Evolutionary conservation across 2,888 invertebrate genomes (phyloP).

Genomic region (Mactromeris polynyma): DNA sequence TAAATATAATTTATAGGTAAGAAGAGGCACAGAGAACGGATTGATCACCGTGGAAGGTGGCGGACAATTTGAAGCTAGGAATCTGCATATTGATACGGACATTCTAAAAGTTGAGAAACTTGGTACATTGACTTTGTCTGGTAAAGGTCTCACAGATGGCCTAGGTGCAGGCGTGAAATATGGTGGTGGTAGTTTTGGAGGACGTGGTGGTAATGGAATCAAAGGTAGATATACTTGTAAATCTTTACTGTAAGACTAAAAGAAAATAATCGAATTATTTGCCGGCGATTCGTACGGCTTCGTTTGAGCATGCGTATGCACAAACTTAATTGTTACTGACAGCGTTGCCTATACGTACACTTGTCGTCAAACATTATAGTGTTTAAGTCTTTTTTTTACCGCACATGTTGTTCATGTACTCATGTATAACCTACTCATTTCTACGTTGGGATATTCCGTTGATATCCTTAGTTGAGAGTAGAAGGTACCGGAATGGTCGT

Average conservation of each 20-base stretch:
- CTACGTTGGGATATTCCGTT: too few species aligned
- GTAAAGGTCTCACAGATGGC: conserved; percentile 69
- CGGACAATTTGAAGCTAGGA: conserved; percentile 67
- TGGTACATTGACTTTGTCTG: conserved; percentile 70
- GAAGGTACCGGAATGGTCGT: too few species aligned
- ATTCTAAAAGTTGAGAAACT: conserved; percentile 71
- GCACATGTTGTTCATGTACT: too few species aligned
- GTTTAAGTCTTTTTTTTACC: too few species aligned
- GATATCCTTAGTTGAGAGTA: too few species aligned
- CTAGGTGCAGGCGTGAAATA: conserved; percentile 62
- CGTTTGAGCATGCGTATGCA: too few species aligned
- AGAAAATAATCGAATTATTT: too few species aligned
- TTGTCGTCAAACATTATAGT: too few species aligned
- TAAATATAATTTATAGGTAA: conserved; percentile 50
- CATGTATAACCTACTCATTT: too few species aligned
- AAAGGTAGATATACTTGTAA: conserved; percentile 4
- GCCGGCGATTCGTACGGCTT: too few species aligned
- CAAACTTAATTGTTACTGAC: too few species aligned
- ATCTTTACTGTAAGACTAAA: neutral
- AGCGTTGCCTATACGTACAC: too few species aligned
- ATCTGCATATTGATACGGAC: conserved; percentile 68
- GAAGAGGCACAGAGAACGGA: conserved; percentile 49
- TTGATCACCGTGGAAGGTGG: conserved; percentile 74
- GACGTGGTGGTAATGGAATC: conserved; percentile 68
- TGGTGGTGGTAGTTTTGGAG: conserved; percentile 77